phyloP scores from a whole-genome alignment of 2,797 vertebrate genomes.

The Gambelia wislizenii region DNA sequence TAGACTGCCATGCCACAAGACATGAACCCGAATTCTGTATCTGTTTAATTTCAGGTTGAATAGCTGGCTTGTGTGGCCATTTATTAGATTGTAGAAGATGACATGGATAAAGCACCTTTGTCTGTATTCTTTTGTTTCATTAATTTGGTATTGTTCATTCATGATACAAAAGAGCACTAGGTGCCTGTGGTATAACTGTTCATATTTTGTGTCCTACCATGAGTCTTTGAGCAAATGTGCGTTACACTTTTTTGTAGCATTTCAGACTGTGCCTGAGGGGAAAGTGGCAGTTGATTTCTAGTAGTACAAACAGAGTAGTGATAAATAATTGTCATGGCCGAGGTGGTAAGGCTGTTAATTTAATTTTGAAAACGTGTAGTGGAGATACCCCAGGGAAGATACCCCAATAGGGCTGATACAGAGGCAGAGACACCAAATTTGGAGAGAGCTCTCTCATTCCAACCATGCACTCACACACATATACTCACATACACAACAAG shows the following conservation, averaged over 20 bases:
- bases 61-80: background rate
- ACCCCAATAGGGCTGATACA: no score
- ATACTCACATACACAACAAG: no score
- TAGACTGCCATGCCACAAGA: no score
- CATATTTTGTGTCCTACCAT: background rate
- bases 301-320: background rate
- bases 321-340: no score
- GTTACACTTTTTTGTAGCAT: background rate
- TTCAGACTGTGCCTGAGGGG: background rate
- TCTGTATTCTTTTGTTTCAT: background rate
- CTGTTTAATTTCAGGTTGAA: background rate
- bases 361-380: no score
- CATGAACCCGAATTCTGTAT: background rate
- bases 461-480: no score
- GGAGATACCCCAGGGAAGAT: no score
- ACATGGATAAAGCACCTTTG: background rate
- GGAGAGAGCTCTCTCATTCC: no score
- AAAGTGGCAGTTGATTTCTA: background rate
- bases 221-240: background rate
- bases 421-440: no score
- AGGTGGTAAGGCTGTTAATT: no score
- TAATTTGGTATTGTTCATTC: background rate
- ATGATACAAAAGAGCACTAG: no score
- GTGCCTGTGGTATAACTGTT: background rate
- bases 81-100: background rate